These are phyloP conservation scores for Hyposoter dolosus DNA, from an alignment of 2,888 invertebrate genomes.

Conservation along the genomic window DNA sequence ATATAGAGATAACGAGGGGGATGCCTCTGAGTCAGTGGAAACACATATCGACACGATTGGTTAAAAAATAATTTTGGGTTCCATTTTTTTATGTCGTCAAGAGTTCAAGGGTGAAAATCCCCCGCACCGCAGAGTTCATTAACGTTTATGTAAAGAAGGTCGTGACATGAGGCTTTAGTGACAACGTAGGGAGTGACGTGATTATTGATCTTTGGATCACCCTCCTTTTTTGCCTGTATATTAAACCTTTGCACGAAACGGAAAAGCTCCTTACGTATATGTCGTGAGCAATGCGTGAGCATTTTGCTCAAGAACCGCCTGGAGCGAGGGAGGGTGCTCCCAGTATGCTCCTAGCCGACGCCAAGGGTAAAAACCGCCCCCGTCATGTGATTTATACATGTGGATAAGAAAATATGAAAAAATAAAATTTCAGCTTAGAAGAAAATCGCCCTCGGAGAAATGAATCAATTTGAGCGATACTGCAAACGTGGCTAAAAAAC, in stretches of 20 bases:
- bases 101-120: background rate
- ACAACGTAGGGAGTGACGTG: slow-evolving; percentile 32
- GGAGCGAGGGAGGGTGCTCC: slow-evolving; percentile 21
- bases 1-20: no score
- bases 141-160: background rate
- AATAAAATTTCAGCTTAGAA: background rate
- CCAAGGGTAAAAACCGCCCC: background rate
- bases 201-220: slow-evolving; percentile 60
- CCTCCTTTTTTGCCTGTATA: background rate
- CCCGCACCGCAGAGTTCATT: background rate
- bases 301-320: slow-evolving; percentile 40
- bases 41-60: no score
- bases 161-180: background rate
- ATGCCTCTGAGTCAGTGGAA: no score
- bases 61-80: background rate
- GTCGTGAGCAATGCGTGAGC: slow-evolving; percentile 47
- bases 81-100: background rate
- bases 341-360: slow-evolving; percentile 6
- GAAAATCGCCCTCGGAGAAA: background rate
- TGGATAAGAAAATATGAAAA: background rate
- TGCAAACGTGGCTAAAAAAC: background rate
- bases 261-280: slow-evolving; percentile 19
- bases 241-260: slow-evolving; percentile 17
- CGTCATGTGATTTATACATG: slow-evolving; percentile 25
- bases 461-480: background rate